Evolutionary conservation across 1,140 invertebrate species (phyloP).

Genomic region (Cardiocondyla obscurior): DNA sequence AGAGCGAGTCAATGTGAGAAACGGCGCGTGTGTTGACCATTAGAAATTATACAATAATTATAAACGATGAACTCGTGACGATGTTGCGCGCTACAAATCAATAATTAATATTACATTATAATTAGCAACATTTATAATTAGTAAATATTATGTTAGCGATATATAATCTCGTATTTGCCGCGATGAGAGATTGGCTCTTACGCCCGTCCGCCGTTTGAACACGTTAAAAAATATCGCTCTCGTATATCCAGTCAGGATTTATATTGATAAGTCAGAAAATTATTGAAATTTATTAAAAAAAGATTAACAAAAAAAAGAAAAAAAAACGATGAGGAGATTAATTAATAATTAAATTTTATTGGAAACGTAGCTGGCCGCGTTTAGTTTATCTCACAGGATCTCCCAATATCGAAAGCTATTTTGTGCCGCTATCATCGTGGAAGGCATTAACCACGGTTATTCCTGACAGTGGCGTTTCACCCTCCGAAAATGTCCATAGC

Average conservation of each 20-base stretch:
- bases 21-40: neutral
- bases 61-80: neutral
- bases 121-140: conserved; percentile 8
- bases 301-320: neutral
- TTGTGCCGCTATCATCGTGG: conserved; percentile 4
- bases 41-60: conserved; percentile 23
- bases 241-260: neutral
- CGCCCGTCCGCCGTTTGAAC: neutral
- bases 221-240: neutral
- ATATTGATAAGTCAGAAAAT: neutral
- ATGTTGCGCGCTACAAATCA: neutral
- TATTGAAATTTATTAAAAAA: neutral
- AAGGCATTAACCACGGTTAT: conserved; percentile 45
- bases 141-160: conserved; percentile 11
- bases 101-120: conserved; percentile 21
- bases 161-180: neutral
- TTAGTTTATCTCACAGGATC: neutral
- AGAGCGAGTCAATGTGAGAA: conserved; percentile 3
- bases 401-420: conserved; percentile 22
- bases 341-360: neutral
- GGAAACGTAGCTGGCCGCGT: neutral
- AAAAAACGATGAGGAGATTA: neutral
- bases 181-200: neutral
- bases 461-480: conserved; percentile 51
- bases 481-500: conserved; percentile 41